Base-by-base conservation (phyloP, 2,888 invertebrate species). In the Ectemnius continuus region DNA sequence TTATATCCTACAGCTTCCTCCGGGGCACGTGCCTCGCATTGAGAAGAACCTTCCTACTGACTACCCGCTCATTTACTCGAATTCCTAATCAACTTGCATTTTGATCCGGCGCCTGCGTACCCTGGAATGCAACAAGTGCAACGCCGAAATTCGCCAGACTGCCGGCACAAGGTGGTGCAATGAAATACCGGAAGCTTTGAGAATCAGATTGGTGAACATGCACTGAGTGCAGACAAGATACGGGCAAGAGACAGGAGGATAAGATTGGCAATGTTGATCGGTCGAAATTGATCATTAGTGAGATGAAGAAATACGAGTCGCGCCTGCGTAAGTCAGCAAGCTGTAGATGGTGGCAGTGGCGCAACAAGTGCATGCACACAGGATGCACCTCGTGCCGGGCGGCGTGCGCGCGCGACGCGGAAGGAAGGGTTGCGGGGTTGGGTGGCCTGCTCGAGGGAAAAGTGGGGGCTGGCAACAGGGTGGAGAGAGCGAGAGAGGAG, bases 301-400 rank as follows among this genome's bases (percentile, higher is more conserved):
- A 76, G 70, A 73, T 76, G 56, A 26, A 73, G 71, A 79, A 78
- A 79, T 76, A 73, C 69, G 78, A 78, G 79, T 76, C 67, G 74
- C 78, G 78, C 60, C 74, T 71, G 78, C 77, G 77, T 73, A 62
- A 23, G 62, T 46, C 70, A 71, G 79, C 80, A 71, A 70, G 79
- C 72, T 81, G 80, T 81, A 14, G 52, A 52, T 52, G 2, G 52
- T 52, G 52, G 81, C 78, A 76, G 73, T 75, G 84, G 79, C 86
- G 88, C 89, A 90, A 89, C 89, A 89, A 90, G 90, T 89, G 89
- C 84, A 87, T 79, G 75, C 82, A 52, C 36, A 36, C 52, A 79
- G 83, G 76, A 84, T 85, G 85, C 85, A 85, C 79, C 77, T 16
- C 52, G 70, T 60, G 52, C 47, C 23, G 48, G 67, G 61, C 45